phyloP scores from a whole-genome alignment of 2,888 invertebrate species.

The Epiblema foenella region DNA sequence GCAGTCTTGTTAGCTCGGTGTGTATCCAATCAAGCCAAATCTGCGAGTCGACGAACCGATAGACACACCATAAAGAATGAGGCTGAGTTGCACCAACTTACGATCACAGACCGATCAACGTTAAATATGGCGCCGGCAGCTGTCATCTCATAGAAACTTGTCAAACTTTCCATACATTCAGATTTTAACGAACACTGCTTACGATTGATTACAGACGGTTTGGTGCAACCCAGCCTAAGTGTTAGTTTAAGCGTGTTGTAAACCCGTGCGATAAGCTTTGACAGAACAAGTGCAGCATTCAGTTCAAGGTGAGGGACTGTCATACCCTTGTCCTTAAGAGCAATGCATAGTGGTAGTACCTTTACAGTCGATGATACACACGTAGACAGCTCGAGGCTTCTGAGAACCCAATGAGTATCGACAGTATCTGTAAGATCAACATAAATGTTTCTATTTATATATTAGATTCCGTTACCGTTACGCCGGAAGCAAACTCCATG shows the following conservation, averaged over 20 bases:
- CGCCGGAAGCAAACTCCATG: background rate
- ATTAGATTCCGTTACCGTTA: background rate
- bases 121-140: too few species aligned
- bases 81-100: too few species aligned
- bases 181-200: too few species aligned
- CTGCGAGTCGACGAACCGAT: background rate
- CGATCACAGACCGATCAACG: too few species aligned
- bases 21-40: constrained; percentile 4
- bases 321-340: background rate
- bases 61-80: background rate
- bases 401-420: constrained; percentile 2
- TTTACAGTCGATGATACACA: background rate
- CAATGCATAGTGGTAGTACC: background rate
- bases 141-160: too few species aligned
- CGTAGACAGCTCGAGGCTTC: background rate
- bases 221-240: too few species aligned
- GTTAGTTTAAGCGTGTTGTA: too few species aligned
- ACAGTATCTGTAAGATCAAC: background rate
- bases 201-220: too few species aligned
- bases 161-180: too few species aligned
- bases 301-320: too few species aligned
- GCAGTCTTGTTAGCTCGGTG: background rate
- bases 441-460: background rate
- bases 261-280: too few species aligned
- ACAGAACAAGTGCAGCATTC: too few species aligned